phyloP scores from a whole-genome alignment of 30 jellyfish, hydroid and myxozoan species.

The Aurelia aurita complex sp. Pacific region DNA sequence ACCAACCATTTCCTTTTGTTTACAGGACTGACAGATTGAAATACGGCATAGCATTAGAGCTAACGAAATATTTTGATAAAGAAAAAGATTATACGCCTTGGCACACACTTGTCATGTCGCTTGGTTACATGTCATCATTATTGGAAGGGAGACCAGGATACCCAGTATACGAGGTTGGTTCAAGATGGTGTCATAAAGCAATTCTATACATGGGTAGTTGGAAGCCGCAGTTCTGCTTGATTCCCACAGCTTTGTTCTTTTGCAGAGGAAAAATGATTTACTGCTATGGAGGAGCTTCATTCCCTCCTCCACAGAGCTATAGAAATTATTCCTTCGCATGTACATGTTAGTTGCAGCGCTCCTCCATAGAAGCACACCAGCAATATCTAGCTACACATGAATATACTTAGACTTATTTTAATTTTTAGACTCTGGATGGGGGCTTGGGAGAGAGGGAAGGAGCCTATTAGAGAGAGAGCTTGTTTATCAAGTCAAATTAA shows the following conservation, averaged over 20 bases:
- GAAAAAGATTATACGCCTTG: slow-evolving; percentile 82
- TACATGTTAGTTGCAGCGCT: too few species aligned
- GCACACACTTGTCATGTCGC: slow-evolving; percentile 66
- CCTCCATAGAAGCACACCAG: too few species aligned
- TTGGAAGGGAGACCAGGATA: slow-evolving; percentile 75
- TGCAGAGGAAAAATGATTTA: too few species aligned
- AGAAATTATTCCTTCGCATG: too few species aligned
- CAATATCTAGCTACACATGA: too few species aligned
- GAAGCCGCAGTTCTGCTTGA: background rate
- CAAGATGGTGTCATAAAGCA: background rate
- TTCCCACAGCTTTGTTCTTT: too few species aligned
- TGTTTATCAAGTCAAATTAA: too few species aligned
- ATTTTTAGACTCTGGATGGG: background rate
- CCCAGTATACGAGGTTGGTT: slow-evolving; percentile 41
- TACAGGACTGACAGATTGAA: slow-evolving; percentile 62
- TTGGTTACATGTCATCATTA: slow-evolving; percentile 72
- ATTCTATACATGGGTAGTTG: too few species aligned
- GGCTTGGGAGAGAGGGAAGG: too few species aligned
- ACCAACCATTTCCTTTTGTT: background rate
- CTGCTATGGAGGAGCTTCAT: too few species aligned
- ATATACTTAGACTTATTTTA: background rate
- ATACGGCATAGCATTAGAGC: slow-evolving; percentile 49
- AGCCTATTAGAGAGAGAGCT: too few species aligned
- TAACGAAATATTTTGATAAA: slow-evolving; percentile 74
- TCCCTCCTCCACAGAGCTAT: too few species aligned